A percentile compares a stretch with the other conserved stretches of the same genome.
Evolutionary conservation across 2,113 vertebrate genomes (phyloP).

Genomic region (Plecotus auritus): DNA sequence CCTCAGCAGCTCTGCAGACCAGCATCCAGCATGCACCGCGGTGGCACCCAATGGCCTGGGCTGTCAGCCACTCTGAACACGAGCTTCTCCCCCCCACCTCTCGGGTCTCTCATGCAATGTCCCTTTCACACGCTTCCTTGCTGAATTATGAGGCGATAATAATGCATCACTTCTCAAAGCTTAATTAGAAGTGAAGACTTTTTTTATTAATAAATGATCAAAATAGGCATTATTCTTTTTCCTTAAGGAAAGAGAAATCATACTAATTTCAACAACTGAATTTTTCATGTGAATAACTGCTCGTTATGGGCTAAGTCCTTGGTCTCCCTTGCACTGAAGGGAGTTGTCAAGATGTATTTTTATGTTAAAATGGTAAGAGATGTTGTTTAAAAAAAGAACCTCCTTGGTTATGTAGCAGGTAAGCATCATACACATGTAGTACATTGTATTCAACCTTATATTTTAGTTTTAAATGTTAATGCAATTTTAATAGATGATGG

Average conservation of each 20-base stretch:
- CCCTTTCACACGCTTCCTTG: background rate
- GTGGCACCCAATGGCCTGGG: background rate
- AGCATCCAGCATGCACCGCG: background rate
- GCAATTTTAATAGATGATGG: background rate
- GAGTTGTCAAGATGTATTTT: background rate
- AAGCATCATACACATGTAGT: background rate
- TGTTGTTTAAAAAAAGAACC: background rate
- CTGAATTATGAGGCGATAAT: background rate
- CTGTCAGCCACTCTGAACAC: background rate
- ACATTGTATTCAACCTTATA: background rate
- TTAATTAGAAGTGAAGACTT: background rate
- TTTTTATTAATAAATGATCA: background rate
- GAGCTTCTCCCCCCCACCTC: background rate
- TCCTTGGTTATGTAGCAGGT: background rate
- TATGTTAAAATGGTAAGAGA: background rate
- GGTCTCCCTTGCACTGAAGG: background rate
- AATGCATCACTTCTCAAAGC: background rate
- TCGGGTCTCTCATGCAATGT: background rate
- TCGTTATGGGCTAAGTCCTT: background rate
- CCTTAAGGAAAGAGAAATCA: background rate
- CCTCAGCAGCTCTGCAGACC: background rate
- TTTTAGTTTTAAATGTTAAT: background rate
- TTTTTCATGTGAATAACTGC: background rate
- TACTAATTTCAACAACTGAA: background rate
- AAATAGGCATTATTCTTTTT: background rate